A percentile compares a stretch with the other conserved stretches of the same genome.
These are phyloP conservation scores for Nephrocerus scutellatus DNA, from an alignment of 2,888 invertebrate species.

Conservation along the genomic window DNA sequence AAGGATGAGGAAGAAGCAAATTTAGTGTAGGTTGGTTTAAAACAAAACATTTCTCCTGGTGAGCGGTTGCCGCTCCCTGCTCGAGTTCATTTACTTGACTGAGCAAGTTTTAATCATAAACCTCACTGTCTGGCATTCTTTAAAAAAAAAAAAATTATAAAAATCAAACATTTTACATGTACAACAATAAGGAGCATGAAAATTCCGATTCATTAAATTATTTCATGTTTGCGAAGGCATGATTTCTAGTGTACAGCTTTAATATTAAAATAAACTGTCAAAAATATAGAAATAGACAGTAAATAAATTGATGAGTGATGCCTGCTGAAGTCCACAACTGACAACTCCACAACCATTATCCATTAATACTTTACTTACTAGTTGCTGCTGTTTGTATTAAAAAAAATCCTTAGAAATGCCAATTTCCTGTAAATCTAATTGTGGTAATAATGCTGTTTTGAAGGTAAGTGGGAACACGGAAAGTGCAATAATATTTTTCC, in stretches of 20 bases:
- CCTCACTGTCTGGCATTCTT: no score
- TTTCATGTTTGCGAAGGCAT: constrained; percentile 1
- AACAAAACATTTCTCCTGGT: no score
- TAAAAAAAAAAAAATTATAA: not conserved
- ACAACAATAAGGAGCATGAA: no score
- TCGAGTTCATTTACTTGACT: no score
- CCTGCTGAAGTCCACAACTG: constrained; percentile 5
- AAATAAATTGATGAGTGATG: no score
- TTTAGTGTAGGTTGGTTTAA: no score
- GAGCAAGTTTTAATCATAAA: no score
- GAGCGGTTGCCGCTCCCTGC: no score
- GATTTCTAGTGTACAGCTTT: not conserved
- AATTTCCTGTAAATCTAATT: constrained; percentile 59
- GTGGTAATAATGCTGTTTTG: constrained; percentile 67
- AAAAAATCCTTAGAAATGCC: constrained; percentile 53
- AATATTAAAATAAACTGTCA: not conserved
- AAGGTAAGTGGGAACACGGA: constrained; percentile 53
- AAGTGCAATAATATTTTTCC: constrained; percentile 7
- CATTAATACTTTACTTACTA: constrained; percentile 1
- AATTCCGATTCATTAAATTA: no score
- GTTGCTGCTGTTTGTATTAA: constrained; percentile 1
- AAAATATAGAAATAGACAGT: no score
- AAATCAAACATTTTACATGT: not conserved
- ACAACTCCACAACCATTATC: no score
- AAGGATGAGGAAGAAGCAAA: no score